Evolutionary conservation across 2,888 invertebrate species (phyloP).

Genomic region (Charanyca ferruginea): DNA sequence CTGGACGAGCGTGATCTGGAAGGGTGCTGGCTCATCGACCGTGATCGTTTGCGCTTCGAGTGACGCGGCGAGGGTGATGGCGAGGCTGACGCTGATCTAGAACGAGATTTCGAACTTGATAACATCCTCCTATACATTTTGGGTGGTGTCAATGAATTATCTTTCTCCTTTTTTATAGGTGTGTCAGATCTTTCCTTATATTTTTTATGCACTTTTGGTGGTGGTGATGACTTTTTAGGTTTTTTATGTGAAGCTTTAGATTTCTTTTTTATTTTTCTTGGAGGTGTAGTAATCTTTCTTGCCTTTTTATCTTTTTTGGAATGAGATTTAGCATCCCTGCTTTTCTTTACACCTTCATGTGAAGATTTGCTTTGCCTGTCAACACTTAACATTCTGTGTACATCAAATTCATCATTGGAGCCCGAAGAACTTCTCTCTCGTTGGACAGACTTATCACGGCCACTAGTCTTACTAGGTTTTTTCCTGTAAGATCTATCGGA

Average conservation of each 20-base stretch:
- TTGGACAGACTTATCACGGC: constrained; percentile 73
- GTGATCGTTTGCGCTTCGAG: constrained; percentile 66
- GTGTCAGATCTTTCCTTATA: constrained; percentile 72
- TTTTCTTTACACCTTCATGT: constrained; percentile 65
- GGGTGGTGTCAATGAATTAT: constrained; percentile 84
- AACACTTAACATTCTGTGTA: constrained; percentile 67
- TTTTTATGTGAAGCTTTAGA: constrained; percentile 73
- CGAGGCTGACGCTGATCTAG: constrained; percentile 69
- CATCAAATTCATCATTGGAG: constrained; percentile 70
- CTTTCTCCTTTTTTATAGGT: constrained; percentile 74
- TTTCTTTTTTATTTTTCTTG: constrained; percentile 67
- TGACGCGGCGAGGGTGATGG: constrained; percentile 70
- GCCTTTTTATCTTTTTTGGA: constrained; percentile 71
- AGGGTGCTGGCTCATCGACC: constrained; percentile 62
- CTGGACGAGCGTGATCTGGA: constrained; percentile 73
- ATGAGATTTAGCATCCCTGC: constrained; percentile 67
- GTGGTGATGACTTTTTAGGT: constrained; percentile 76
- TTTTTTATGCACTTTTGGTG: constrained; percentile 74
- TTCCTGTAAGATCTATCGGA: constrained; percentile 80
- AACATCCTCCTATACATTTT: constrained; percentile 82
- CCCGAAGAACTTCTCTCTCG: constrained; percentile 69
- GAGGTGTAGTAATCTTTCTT: constrained; percentile 64
- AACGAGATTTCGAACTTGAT: constrained; percentile 78
- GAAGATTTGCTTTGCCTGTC: constrained; percentile 72
- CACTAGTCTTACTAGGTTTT: constrained; percentile 62